Base-by-base conservation (phyloP, 2,113 vertebrate species). In the Grallaria varia region DNA sequence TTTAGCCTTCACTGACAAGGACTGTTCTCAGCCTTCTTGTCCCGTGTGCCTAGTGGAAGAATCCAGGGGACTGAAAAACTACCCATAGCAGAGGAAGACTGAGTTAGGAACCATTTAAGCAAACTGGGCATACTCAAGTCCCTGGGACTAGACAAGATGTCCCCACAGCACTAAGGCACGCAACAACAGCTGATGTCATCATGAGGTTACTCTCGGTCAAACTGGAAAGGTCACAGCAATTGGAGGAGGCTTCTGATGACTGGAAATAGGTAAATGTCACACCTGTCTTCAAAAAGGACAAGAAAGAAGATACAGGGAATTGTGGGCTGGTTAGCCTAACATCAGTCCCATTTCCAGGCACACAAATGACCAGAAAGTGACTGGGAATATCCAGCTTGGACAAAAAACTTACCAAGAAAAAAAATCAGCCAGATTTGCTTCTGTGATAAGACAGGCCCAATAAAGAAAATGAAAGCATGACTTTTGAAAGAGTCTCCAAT, bases 191-290 rank as follows among this genome's bases (percentile, higher is more conserved):
- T 78, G 40, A 56, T 62, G 42, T 63, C 60, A 78, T 78, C 27
- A 31, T 58, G 31, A 79, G 37, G 39, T 84, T 67, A 80, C 22
- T 35, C 56, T 84, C 2, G 0, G 35, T 68, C 58, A 79, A 1
- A 3, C 2, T 5, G 35, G 19, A 90, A 71, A 82, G 25, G 24
- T 24, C 35, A 30, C 0, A 0, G 35, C 50, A 47, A 86, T 2
- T 64, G 59, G 30, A 79, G 25, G 9, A 90, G 52, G 28, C 21
- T 85, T 42, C 52, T 42, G 17, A 31, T 47, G 44, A 83, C 62
- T 53, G 39, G 12, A 79, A 84, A 83, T 14, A 39, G 39, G 14
- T 42, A 72, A 72, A 50, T 45, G 9, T 42, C 10, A 3, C 28
- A 60, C 9, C 22, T 72, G 22, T 37, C 47, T 87, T 76, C 72